A percentile compares a stretch with the other conserved stretches of the same genome.
These are phyloP conservation scores for Balanococcus diminutus DNA, from an alignment of 2,888 invertebrate genomes.

Conservation along the genomic window DNA sequence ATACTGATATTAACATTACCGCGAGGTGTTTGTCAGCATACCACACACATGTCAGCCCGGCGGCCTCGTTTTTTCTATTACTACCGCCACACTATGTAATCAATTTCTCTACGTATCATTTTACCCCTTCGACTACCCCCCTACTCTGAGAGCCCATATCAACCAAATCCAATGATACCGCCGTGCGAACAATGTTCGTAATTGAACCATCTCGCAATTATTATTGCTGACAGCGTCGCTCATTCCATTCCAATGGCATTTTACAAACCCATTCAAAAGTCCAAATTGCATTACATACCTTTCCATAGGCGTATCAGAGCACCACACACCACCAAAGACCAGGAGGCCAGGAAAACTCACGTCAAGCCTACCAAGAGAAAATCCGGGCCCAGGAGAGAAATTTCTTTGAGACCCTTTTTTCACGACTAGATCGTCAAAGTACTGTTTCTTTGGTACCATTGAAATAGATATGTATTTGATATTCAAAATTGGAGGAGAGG, in stretches of 20 bases:
- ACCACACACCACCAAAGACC: neutral
- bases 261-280: neutral
- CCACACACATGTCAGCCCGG: slow-evolving; percentile 54
- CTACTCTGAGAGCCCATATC: neutral
- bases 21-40: slow-evolving; percentile 51
- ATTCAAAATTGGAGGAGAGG: no score
- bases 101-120: slow-evolving; percentile 7
- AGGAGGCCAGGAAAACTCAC: neutral
- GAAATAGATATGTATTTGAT: no score
- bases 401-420: no score
- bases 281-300: neutral
- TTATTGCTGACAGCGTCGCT: neutral
- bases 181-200: neutral
- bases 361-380: no score
- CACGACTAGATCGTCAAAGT: no score
- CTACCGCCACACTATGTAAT: slow-evolving; percentile 45
- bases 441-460: no score
- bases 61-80: slow-evolving; percentile 47
- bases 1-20: slow-evolving; percentile 54
- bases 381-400: no score
- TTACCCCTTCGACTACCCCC: neutral
- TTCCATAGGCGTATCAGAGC: neutral
- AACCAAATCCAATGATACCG: neutral
- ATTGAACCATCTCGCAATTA: neutral
- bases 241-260: neutral